Evolutionary conservation across 2,797 vertebrate genomes (phyloP), one percentile per base, ranked within the genome.

Genomic region (Tarsius wallacei): DNA sequence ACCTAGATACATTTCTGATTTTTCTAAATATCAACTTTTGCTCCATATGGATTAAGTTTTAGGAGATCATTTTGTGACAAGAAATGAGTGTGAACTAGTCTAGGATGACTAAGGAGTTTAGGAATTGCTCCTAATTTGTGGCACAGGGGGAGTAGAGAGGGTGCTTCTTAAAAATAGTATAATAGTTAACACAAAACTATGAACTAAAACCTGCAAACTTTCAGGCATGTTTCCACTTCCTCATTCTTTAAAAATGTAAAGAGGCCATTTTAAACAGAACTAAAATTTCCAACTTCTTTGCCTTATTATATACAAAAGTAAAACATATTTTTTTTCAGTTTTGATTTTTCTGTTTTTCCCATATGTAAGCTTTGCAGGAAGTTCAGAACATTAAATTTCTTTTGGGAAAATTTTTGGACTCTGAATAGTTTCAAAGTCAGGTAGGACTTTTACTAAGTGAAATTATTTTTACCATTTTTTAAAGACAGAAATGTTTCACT

Each of bases 351-450:
- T 63, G 6, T 57, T 88, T 47, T 68, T 55, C 47, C 31, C 53
- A 89, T 17, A 78, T 13, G 5, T 76, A 57, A 93, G 47, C 47
- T 8, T 64, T 88, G 71, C 26, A 66, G 31, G 33, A 91, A 93
- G 5, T 21, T 85, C 21, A 59, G n/a, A 63, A 78, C 68, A 74
- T 63, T 89, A 68, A 74, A 86, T 61, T 91, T 88, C 2, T 66
- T 85, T n/a, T 24, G 22, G 21, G 71, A 86, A 28, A n/a, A 59
- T 59, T 87, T 15, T 47, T 90, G 11, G 51, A 84, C 77, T 82
- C 14, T 94, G 63, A 93, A 64, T 80, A 93, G 87, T 93, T 90
- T 92, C 28, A 85, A 85, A 71, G 53, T 68, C n/a, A 83, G 78
- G 61, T 42, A 81, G 28, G 19, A 81, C 42, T 86, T 82, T 82